phyloP scores from a whole-genome alignment of 37 sponge, comb jelly and placozoan species.

The Dysidea cf. avara region DNA sequence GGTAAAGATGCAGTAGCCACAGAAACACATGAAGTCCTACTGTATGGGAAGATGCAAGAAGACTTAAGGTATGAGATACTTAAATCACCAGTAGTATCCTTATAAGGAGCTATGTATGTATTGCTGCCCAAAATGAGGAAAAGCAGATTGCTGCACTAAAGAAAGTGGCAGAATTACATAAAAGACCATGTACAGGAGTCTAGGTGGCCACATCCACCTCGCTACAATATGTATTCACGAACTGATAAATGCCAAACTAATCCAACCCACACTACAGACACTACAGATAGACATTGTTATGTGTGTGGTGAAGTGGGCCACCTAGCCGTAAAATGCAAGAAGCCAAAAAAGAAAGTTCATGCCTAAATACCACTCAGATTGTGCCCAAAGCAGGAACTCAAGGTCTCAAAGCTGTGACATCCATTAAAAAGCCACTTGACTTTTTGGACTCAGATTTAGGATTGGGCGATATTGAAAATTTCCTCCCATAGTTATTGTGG shows the following conservation, averaged over 20 bases:
- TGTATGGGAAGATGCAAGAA: slow-evolving; percentile 48
- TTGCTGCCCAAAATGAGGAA: slow-evolving; percentile 47
- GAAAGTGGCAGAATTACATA: slow-evolving; percentile 23
- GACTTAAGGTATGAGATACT: slow-evolving; percentile 16
- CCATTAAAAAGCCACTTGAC: neutral
- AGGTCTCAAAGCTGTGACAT: neutral
- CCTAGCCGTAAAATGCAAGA: neutral
- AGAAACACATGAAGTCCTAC: slow-evolving; percentile 32
- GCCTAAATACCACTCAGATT: no score
- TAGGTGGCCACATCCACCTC: neutral
- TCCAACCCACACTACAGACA: neutral
- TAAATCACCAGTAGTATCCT: neutral
- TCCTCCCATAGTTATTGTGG: no score
- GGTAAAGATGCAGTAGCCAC: slow-evolving; percentile 15
- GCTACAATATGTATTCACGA: neutral
- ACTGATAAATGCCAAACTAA: no score
- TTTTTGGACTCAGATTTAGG: no score
- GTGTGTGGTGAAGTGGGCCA: neutral
- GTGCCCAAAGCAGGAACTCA: neutral
- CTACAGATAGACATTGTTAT: neutral
- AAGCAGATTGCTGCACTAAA: slow-evolving; percentile 11
- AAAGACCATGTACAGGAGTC: no score
- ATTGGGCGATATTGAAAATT: no score
- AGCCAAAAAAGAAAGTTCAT: no score
- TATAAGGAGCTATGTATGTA: slow-evolving; percentile 33